Percentiles rank a stretch among this genome's conserved stretches.
Evolutionary conservation across 2,113 vertebrate genomes (phyloP).

Genomic region (Naja naja): DNA sequence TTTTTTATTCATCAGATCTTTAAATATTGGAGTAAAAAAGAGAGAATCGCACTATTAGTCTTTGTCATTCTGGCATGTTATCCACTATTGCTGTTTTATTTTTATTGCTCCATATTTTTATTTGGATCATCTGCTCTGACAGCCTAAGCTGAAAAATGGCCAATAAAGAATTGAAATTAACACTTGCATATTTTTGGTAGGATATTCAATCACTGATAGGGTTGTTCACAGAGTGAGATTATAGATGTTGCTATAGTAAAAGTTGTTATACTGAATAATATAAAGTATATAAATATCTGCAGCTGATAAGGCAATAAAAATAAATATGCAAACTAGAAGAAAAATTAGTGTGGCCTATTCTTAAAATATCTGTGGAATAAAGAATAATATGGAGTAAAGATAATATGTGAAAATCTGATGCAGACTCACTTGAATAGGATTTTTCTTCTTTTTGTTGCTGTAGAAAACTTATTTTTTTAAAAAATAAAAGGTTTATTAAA

Average conservation of each 20-base stretch:
- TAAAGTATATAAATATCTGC: background rate
- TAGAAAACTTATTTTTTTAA: background rate
- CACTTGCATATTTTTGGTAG: background rate
- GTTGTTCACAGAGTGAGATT: background rate
- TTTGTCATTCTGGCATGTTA: background rate
- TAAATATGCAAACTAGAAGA: background rate
- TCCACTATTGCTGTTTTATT: background rate
- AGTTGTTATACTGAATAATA: background rate
- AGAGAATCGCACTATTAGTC: background rate
- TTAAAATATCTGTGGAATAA: background rate
- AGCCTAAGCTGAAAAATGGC: background rate
- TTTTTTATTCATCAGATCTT: background rate
- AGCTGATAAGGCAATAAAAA: background rate
- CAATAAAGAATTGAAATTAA: background rate
- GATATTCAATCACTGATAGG: background rate
- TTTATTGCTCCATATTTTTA: background rate
- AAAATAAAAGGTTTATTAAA: background rate
- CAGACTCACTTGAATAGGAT: background rate
- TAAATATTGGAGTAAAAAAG: background rate
- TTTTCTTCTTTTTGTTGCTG: background rate
- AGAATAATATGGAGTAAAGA: background rate
- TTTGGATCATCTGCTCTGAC: background rate
- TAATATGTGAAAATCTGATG: background rate
- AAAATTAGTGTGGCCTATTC: background rate
- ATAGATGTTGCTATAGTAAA: background rate